Percentiles rank a stretch among this genome's conserved stretches.
These are phyloP conservation scores for Zingel zingel DNA, from an alignment of 2,113 vertebrate genomes.

Conservation along the genomic window DNA sequence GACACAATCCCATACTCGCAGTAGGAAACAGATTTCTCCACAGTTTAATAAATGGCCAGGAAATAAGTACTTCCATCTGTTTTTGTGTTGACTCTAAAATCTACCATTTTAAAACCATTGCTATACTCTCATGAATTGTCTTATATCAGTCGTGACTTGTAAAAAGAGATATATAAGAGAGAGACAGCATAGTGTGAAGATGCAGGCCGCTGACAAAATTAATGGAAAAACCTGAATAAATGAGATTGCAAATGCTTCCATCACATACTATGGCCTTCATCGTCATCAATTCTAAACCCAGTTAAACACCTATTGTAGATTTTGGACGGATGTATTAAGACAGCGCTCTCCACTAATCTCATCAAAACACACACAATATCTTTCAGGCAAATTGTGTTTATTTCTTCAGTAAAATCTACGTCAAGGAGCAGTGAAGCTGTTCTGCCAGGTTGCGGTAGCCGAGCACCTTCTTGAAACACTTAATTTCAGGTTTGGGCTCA, in stretches of 20 bases:
- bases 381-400: not conserved
- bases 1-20: slow-evolving; percentile 64
- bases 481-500: not conserved
- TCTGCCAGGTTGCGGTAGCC: not conserved
- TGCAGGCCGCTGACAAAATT: slow-evolving; percentile 22
- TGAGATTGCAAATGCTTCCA: slow-evolving; percentile 54
- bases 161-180: not conserved
- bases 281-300: not conserved
- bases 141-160: not conserved
- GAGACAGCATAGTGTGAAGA: not conserved
- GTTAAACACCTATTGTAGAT: not conserved
- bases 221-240: slow-evolving; percentile 4
- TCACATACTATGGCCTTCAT: slow-evolving; percentile 7
- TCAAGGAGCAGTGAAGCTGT: not conserved
- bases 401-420: not conserved
- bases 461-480: not conserved
- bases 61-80: slow-evolving; percentile 17
- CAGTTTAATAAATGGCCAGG: slow-evolving; percentile 21
- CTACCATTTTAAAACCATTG: not conserved
- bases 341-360: not conserved
- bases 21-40: slow-evolving; percentile 54
- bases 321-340: not conserved
- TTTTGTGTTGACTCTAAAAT: slow-evolving; percentile 1
- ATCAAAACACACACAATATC: not conserved
- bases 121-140: not conserved